A percentile compares a stretch with the other conserved stretches of the same genome.
These are phyloP conservation scores for Tetragonula clypearis DNA, from an alignment of 1,140 invertebrate species.

Conservation along the genomic window DNA sequence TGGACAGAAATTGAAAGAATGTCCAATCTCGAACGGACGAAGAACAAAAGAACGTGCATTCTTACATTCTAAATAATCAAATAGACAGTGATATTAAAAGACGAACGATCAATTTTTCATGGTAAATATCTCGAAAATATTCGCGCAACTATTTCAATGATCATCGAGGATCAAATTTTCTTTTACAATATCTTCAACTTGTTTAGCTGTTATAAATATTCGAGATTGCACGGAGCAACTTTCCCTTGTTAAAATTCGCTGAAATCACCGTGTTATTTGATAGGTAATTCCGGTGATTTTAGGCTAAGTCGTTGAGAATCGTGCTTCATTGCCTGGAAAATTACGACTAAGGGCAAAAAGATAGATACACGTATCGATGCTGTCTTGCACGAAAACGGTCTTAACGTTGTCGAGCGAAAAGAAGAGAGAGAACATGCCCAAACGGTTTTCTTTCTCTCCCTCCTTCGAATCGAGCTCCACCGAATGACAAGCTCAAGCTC, in stretches of 20 bases:
- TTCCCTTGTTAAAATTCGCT: neutral
- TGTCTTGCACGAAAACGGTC: neutral
- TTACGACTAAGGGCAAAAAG: neutral
- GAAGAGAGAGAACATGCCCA: neutral
- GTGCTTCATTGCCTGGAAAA: slow-evolving; percentile 12
- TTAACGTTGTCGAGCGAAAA: neutral
- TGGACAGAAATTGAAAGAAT: neutral
- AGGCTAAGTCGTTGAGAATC: slow-evolving; percentile 14
- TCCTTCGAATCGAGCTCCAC: neutral
- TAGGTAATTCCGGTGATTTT: neutral
- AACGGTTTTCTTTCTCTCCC: neutral
- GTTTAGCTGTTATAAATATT: neutral
- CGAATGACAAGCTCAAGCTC: slow-evolving; percentile 1
- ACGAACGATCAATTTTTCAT: too few species aligned
- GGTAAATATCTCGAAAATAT: neutral
- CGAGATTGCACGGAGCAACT: neutral
- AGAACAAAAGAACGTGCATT: neutral
- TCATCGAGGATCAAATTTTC: neutral
- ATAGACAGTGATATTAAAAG: neutral
- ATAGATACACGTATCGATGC: neutral
- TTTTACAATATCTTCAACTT: neutral
- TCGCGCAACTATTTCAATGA: neutral
- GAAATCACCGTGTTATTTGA: neutral
- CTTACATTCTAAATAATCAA: neutral
- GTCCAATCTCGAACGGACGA: neutral